A percentile compares a stretch with the other conserved stretches of the same genome.
Evolutionary conservation across 2,113 vertebrate genomes (phyloP).

Genomic region (Campylorhamphus procurvoides): DNA sequence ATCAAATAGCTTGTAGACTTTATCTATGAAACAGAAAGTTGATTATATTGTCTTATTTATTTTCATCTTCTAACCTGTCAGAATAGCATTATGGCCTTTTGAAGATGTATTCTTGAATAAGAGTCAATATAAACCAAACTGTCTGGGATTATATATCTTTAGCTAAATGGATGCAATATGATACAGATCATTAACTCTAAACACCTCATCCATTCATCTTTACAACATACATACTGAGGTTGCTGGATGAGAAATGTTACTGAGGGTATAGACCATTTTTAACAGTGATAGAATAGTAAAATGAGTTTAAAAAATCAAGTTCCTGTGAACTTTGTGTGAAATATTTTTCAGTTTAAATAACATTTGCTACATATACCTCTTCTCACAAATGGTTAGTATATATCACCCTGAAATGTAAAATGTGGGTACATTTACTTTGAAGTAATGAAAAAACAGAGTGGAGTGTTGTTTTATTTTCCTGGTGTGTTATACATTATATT

Average conservation of each 20-base stretch:
- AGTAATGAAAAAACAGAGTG: not conserved
- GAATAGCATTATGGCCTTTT: slow-evolving; percentile 25
- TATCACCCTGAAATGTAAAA: slow-evolving; percentile 22
- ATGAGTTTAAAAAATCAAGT: not conserved
- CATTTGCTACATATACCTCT: not conserved
- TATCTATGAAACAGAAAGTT: slow-evolving; percentile 4
- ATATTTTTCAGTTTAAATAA: slow-evolving; percentile 32
- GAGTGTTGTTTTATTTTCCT: not conserved
- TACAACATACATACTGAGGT: slow-evolving; percentile 48
- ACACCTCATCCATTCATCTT: slow-evolving; percentile 67
- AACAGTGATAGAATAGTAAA: slow-evolving; percentile 17
- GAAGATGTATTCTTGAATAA: slow-evolving; percentile 39
- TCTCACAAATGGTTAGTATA: not conserved
- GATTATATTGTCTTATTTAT: slow-evolving; percentile 52
- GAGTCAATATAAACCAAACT: slow-evolving; percentile 55
- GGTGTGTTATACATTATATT: not conserved
- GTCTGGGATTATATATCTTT: slow-evolving; percentile 63
- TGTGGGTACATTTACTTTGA: not conserved
- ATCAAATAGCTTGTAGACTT: slow-evolving; percentile 6
- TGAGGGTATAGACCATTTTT: slow-evolving; percentile 31
- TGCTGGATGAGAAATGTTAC: slow-evolving; percentile 41
- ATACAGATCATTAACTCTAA: slow-evolving; percentile 69
- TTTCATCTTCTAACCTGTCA: slow-evolving; percentile 54
- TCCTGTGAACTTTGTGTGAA: not conserved
- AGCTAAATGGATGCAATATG: slow-evolving; percentile 61